Conservation (phyloP, 2,888 invertebrate genomes). For the Nowickia ferox region DNA sequence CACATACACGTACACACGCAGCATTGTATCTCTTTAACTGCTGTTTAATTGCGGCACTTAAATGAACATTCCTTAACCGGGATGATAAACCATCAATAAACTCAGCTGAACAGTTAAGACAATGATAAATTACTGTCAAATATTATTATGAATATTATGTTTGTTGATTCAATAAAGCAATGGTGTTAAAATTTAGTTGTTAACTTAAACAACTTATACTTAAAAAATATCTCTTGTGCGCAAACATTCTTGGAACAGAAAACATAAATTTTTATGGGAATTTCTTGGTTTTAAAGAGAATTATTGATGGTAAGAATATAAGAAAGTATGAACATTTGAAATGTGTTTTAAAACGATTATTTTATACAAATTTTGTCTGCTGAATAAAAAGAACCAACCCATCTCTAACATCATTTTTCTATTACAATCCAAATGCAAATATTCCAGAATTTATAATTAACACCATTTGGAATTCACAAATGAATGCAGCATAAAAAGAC, state of each 20-base stretch:
- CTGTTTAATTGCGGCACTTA: not conserved
- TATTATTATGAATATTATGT: too few species aligned
- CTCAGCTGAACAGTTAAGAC: not conserved
- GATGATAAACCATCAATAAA: not conserved
- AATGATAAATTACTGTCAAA: not conserved
- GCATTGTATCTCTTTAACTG: not conserved
- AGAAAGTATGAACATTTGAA: too few species aligned
- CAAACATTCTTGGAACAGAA: too few species aligned
- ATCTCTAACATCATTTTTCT: not conserved
- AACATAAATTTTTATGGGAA: too few species aligned
- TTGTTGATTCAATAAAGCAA: too few species aligned
- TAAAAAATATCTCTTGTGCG: too few species aligned
- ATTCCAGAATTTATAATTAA: constrained; percentile 15
- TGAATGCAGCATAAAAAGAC: not conserved
- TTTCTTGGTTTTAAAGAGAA: too few species aligned
- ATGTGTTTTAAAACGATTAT: too few species aligned
- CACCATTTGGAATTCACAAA: not conserved
- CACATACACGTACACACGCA: too few species aligned
- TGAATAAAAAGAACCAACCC: not conserved
- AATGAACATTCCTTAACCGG: not conserved
- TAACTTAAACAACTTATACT: too few species aligned
- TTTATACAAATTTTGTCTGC: not conserved
- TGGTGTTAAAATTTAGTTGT: too few species aligned
- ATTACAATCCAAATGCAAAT: not conserved
- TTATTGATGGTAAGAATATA: too few species aligned